phyloP scores from a whole-genome alignment of 2,888 invertebrate genomes.

The Drosophila falleni region DNA sequence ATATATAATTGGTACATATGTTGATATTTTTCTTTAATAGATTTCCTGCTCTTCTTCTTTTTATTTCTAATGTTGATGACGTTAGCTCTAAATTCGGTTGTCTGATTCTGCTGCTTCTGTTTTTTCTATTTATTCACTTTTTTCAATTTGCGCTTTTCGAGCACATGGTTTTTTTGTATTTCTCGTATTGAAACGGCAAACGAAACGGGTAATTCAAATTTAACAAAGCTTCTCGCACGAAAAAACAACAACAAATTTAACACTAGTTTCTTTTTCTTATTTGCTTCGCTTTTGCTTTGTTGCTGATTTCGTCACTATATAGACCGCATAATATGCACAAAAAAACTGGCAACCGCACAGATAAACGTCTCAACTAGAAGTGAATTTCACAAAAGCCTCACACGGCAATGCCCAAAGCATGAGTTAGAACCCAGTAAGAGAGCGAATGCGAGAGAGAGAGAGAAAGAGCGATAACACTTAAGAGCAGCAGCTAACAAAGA shows the following conservation, averaged over 20 bases:
- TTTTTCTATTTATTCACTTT: constrained; percentile 27
- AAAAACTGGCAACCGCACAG: constrained; percentile 73
- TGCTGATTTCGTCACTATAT: constrained; percentile 40
- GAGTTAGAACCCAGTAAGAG: constrained; percentile 64
- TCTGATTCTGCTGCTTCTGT: constrained; percentile 46
- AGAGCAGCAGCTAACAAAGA: constrained; percentile 21
- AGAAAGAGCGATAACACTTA: constrained; percentile 19
- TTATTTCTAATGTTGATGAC: constrained; percentile 66
- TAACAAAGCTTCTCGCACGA: constrained; percentile 53
- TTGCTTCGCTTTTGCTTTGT: constrained; percentile 46
- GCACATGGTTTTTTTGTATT: constrained; percentile 63
- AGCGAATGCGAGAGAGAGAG: neutral
- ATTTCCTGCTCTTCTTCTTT: constrained; percentile 54
- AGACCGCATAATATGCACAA: constrained; percentile 45
- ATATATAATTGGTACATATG: constrained; percentile 2
- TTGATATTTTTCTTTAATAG: constrained; percentile 26
- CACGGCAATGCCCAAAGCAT: constrained; percentile 56
- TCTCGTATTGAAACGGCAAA: constrained; percentile 37
- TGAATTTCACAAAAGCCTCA: constrained; percentile 66
- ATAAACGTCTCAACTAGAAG: constrained; percentile 82
- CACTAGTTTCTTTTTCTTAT: constrained; percentile 41
- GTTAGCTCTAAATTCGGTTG: constrained; percentile 63
- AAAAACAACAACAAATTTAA: constrained; percentile 52
- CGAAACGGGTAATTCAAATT: constrained; percentile 63
- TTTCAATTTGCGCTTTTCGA: constrained; percentile 64